Base-by-base conservation (phyloP, 2,113 vertebrate genomes). In the Ciconia boyciana region DNA sequence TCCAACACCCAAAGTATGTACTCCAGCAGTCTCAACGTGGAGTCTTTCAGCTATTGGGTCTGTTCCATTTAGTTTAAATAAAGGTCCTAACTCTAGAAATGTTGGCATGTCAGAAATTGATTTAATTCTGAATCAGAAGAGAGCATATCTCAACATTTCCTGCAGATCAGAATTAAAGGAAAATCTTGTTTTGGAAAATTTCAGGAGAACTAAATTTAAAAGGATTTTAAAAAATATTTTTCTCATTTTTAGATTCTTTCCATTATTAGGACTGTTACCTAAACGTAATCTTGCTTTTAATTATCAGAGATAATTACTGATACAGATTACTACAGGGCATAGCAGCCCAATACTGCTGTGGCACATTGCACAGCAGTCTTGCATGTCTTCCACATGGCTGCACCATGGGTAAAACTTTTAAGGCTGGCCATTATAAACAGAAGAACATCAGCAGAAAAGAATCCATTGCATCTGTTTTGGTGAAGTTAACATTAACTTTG, bases 11-110 rank as follows among this genome's bases (percentile, higher is more conserved):
- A 22, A 13, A 60, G 32, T 41, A 46, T 62, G 17, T 78, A 55
- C 43, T 83, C 72, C n/a, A 79, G 36, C 78, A 92, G 15, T 60
- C 24, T 85, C 68, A 84, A 6, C 3, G 2, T 87, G 34, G 28
- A 94, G 34, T 76, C 74, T 76, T 93, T 89, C 52, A 72, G 54
- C 25, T 91, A 8, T 43, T 96, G 49, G 34, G 83, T 84, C 26
- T 72, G 11, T 87, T 95, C 70, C 61, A 72, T 36, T 87, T 79
- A 14, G 41, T 85, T 85, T 93, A 95, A 95, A 90, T 71, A 87
- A 68, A 81, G 18, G 28, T 72, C 70, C 34, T 81, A 87, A 71
- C 57, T 93, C 32, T 71, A 39, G 24, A 95, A 94, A 72, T 83
- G 36, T 44, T 91, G 58, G 31, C 58, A 72, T 85, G 55, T 85